These are phyloP conservation scores for Galaxias olidus DNA, from an alignment of 2,797 vertebrate species.

Conservation along the genomic window DNA sequence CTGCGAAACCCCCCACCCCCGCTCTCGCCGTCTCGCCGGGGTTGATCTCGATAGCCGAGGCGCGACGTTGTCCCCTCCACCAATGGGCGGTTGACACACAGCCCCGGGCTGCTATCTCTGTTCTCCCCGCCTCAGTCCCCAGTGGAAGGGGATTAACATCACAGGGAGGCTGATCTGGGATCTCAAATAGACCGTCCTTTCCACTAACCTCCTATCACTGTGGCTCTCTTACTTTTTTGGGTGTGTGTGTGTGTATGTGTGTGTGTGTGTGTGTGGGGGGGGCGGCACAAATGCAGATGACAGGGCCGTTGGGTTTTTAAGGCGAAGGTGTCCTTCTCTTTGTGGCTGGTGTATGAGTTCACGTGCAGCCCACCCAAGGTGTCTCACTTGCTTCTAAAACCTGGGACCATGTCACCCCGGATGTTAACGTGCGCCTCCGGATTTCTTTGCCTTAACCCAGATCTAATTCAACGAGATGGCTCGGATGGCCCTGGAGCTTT, in stretches of 20 bases:
- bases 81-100: slow-evolving; percentile 42
- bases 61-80: slow-evolving; percentile 30
- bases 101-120: slow-evolving; percentile 59
- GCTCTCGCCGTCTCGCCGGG: slow-evolving; percentile 31
- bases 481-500: slow-evolving; percentile 15
- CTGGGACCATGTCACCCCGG: no score
- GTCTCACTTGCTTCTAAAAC: no score
- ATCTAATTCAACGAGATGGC: slow-evolving; percentile 29
- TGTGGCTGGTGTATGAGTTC: no score
- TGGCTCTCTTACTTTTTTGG: neutral
- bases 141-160: slow-evolving; percentile 31
- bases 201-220: slow-evolving; percentile 15
- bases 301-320: no score
- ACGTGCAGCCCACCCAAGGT: no score
- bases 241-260: no score
- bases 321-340: no score
- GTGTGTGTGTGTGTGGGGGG: no score
- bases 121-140: slow-evolving; percentile 39
- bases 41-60: slow-evolving; percentile 45
- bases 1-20: neutral
- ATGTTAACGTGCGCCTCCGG: neutral
- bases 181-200: neutral
- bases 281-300: no score
- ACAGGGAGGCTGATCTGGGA: slow-evolving; percentile 29
- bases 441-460: slow-evolving; percentile 36